Base-by-base conservation (phyloP, 1,140 invertebrate genomes). In the Nixonia krombeini region DNA sequence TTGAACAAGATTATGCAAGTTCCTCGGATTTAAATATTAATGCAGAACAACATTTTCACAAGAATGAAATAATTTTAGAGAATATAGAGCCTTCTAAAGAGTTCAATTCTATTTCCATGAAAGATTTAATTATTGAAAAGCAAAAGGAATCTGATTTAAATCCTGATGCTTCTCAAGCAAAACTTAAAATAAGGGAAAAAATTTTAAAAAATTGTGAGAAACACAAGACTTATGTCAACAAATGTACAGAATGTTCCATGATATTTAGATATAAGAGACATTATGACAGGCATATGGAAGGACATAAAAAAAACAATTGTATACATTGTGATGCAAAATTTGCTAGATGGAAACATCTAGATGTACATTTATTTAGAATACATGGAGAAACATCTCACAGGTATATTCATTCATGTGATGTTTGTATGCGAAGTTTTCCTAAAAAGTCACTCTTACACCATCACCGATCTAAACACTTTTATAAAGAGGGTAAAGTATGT, bases 271-370 rank as follows among this genome's bases (percentile, higher is more conserved):
- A 77, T 33, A 78, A 81, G 57, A 67, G 80, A 15, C 79, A 83
- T 17, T 75, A 80, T 16, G 75, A 83, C 28, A 62, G 79, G 12
- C 82, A 84, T 17, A 61, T 83, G 57, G 78, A 83, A 42, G 81
- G 81, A 8, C 82, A 84, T 47, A 76, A 78, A 16, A 75, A 80
- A 28, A 84, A 84, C 51, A 80, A 83, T 51, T 84, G 82, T 37
- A 55, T 76, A 15, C 73, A 80, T 29, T 85, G 82, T 44, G 75
- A 73, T 59, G 75, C 74, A 15, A 80, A 81, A 53, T 79, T 85
- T 50, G 82, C 82, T 0, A 62, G 76, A 9, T 65, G 79, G 5
- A 82, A 83, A 41, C 78, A 85, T 15, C 50, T 85, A 6, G 75
- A 78, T 4, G 57, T 80, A 17, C 83, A 85, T 35, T 46, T 83